Conservation (phyloP, 2,888 invertebrate species). For the Nemotelus pantherinus region DNA sequence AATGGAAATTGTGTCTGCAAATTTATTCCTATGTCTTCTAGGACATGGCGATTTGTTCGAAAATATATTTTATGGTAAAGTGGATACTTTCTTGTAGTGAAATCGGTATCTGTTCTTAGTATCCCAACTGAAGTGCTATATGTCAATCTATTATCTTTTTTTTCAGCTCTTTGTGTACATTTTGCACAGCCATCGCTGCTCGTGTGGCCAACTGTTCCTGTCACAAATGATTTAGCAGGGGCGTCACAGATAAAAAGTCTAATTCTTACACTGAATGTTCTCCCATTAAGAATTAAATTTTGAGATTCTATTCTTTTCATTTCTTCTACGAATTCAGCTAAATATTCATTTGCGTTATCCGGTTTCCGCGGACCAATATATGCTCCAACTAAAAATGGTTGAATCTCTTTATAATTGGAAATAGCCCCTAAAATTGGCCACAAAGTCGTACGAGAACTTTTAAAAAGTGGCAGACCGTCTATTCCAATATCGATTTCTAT, state of each 20-base stretch:
- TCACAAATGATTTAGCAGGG: constrained; percentile 18
- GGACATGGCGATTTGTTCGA: not conserved
- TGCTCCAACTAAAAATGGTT: too few species aligned
- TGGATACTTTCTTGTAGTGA: constrained; percentile 35
- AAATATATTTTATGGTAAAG: constrained; percentile 41
- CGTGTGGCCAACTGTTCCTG: constrained; percentile 44
- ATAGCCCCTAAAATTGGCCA: too few species aligned
- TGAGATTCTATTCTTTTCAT: too few species aligned
- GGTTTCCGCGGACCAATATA: too few species aligned
- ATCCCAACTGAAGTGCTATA: constrained; percentile 33
- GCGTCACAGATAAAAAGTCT: constrained; percentile 26
- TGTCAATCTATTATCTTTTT: constrained; percentile 25
- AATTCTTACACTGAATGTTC: not conserved
- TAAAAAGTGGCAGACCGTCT: too few species aligned
- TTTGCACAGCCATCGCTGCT: constrained; percentile 44
- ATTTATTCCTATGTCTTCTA: constrained; percentile 33
- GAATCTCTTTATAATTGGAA: too few species aligned
- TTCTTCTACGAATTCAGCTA: too few species aligned
- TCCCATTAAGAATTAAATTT: too few species aligned
- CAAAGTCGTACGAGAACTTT: too few species aligned
- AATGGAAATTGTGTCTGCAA: constrained; percentile 47
- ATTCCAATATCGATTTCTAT: too few species aligned
- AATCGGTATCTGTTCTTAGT: constrained; percentile 40
- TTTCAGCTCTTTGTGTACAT: constrained; percentile 44
- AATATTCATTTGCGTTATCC: too few species aligned